Evolutionary conservation across 2,888 invertebrate genomes (phyloP).

Genomic region (Achlya flavicornis): DNA sequence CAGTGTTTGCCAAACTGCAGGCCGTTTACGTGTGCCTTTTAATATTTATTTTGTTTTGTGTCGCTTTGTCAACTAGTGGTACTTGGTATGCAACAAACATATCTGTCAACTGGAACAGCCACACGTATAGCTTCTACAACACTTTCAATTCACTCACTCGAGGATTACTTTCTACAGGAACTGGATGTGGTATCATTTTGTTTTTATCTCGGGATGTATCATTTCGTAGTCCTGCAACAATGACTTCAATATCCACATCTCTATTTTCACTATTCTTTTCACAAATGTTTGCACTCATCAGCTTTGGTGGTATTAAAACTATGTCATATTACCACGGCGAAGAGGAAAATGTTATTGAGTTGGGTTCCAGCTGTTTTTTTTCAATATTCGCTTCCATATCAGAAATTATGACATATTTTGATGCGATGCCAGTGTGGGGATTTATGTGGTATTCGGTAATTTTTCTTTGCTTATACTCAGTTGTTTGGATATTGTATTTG

Average conservation of each 20-base stretch:
- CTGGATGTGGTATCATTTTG: constrained; percentile 63
- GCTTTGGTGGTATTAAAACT: constrained; percentile 65
- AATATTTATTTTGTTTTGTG: constrained; percentile 58
- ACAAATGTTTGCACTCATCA: constrained; percentile 53
- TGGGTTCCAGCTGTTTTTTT: constrained; percentile 56
- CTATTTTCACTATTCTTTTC: constrained; percentile 55
- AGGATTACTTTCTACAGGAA: constrained; percentile 58
- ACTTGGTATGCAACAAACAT: constrained; percentile 64
- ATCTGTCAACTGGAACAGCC: constrained; percentile 44
- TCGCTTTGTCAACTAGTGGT: constrained; percentile 63
- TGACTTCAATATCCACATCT: constrained; percentile 62
- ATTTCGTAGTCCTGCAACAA: constrained; percentile 73
- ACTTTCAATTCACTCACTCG: constrained; percentile 46
- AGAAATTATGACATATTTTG: constrained; percentile 68
- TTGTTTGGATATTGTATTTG: constrained; percentile 61
- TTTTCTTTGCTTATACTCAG: constrained; percentile 56
- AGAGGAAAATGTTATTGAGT: constrained; percentile 66
- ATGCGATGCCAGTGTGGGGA: constrained; percentile 57
- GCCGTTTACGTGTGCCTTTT: constrained; percentile 49
- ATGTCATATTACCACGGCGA: constrained; percentile 74
- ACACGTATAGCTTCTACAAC: constrained; percentile 30
- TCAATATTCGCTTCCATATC: constrained; percentile 58
- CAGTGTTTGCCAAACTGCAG: constrained; percentile 49
- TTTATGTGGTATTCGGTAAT: constrained; percentile 66
- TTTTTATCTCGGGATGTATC: constrained; percentile 60